Base-by-base conservation (phyloP, 1,140 invertebrate genomes). In the Ridgeia piscesae region DNA sequence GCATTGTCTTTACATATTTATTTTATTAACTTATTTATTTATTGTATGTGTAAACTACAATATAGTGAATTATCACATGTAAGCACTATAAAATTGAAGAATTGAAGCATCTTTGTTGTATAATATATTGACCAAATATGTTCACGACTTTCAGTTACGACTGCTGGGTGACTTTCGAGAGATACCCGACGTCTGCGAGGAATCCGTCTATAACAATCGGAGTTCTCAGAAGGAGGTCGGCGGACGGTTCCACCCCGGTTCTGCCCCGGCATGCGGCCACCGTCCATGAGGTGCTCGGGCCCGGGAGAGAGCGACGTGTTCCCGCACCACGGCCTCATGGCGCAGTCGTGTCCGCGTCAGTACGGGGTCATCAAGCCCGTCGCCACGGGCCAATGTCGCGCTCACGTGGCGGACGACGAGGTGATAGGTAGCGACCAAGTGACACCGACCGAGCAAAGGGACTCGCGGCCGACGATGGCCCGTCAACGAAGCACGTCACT, bases 311-410 rank as follows among this genome's bases (percentile, higher is more conserved):
- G 89, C 93, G 95, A 95, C 11, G 94, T 94, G 21, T 92, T 96
- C 14, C 92, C 94, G 93, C 96, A 96, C 92, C 96, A 96, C 93
- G 96, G 95, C 14, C 94, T 94, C 42, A 91, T 96, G 33, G 94
- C 93, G 11, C 95, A 95, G 0, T 93, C 96, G 1, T 96, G 96
- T 93, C 96, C 96, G 14, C 96, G 96, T 92, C 96, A 96, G 17
- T 95, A 96, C 94, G 96, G 96, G 96, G 93, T 90, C 34, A n/a
- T 90, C 34, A 90, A 90, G 34, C n/a, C 89, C 34, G 89, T 90
- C 17, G 89, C 89, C 9, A 90, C 14, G 9, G 89, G 31, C 34
- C 89, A 34, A 90, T 90, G 17, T 27, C 2, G 35, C 89, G 17
- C 89, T 21, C 34, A 90, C 21, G 89, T 90, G 17, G n/a, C n/a